Evolutionary conservation across 2,113 vertebrate genomes (phyloP).

Genomic region (Heteronetta atricapilla): DNA sequence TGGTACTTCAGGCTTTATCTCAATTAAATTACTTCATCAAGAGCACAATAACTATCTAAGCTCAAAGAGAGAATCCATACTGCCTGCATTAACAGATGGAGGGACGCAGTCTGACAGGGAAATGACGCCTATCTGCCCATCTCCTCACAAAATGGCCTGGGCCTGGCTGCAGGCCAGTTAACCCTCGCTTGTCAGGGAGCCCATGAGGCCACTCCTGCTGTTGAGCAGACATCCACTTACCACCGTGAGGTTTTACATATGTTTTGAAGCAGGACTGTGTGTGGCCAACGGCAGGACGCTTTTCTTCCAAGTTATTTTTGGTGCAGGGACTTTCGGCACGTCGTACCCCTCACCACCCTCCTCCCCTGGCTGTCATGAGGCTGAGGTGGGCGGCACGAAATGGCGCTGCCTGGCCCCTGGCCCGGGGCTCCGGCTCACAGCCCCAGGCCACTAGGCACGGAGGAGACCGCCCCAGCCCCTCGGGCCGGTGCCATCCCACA

Average conservation of each 20-base stretch:
- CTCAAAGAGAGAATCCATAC: neutral
- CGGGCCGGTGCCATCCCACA: no score
- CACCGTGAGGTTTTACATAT: accelerated
- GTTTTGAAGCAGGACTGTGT: neutral
- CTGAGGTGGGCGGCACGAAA: neutral
- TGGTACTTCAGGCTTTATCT: neutral
- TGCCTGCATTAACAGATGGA: accelerated
- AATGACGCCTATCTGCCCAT: neutral
- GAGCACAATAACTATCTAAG: neutral
- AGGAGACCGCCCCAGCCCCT: no score
- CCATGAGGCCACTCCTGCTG: accelerated
- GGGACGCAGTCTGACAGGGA: neutral
- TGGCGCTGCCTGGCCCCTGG: neutral
- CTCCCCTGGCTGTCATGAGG: neutral
- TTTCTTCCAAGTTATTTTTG: neutral
- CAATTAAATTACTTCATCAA: neutral
- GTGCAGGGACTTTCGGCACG: accelerated
- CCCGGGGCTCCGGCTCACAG: accelerated
- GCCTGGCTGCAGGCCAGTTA: neutral
- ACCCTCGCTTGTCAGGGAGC: accelerated
- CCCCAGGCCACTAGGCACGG: accelerated
- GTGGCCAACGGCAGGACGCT: accelerated
- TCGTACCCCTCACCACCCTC: accelerated
- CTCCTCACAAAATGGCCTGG: neutral
- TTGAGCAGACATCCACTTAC: neutral